phyloP scores from a whole-genome alignment of 2,113 vertebrate species.

The Mustelus asterias region DNA sequence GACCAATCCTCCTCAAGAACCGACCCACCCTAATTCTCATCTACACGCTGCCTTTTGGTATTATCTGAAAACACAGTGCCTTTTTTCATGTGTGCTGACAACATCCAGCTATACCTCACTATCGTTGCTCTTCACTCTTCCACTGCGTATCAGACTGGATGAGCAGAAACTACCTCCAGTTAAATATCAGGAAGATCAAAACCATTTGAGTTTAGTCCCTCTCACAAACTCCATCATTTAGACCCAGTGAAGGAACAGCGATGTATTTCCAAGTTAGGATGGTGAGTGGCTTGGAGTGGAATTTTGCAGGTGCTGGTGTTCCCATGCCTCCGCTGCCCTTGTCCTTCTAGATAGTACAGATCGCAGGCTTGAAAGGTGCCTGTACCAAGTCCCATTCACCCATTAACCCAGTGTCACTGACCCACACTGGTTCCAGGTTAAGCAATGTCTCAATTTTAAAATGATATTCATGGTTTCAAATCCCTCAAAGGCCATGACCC shows the following conservation, averaged over 20 bases:
- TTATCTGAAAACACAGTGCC: not conserved
- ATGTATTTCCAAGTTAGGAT: too few species aligned
- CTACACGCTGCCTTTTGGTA: not conserved
- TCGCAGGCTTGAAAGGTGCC: too few species aligned
- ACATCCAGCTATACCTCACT: not conserved
- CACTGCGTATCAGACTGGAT: not conserved
- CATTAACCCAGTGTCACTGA: not conserved
- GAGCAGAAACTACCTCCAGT: not conserved
- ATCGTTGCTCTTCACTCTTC: not conserved
- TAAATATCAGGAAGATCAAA: not conserved
- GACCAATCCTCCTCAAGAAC: not conserved
- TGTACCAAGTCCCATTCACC: not conserved
- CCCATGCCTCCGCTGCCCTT: too few species aligned
- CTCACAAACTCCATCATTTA: not conserved
- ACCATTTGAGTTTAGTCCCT: not conserved
- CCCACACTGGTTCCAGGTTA: not conserved
- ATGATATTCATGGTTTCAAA: not conserved
- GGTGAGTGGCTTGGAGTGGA: too few species aligned
- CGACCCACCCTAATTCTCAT: not conserved
- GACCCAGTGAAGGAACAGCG: too few species aligned
- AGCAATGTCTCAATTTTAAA: not conserved
- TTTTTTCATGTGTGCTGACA: not conserved
- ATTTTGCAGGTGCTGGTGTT: too few species aligned
- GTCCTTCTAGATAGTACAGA: too few species aligned
- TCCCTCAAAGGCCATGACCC: too few species aligned